These are phyloP conservation scores for Dinocampus coccinellae DNA, from an alignment of 2,888 invertebrate species.

Conservation along the genomic window DNA sequence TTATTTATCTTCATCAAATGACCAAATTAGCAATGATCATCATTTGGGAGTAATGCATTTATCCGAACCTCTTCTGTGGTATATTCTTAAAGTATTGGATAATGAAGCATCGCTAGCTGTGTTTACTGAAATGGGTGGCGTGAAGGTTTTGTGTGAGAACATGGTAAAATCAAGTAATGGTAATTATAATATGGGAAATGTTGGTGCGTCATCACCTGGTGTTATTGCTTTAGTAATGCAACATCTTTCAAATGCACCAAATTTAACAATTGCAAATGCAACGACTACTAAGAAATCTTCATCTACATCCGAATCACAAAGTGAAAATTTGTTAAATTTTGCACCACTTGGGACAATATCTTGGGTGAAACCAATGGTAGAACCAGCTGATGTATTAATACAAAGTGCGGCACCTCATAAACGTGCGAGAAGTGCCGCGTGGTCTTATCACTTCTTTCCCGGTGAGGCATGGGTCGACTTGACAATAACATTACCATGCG, in stretches of 20 bases:
- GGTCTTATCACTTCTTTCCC: constrained; percentile 96
- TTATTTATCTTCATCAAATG: constrained; percentile 70
- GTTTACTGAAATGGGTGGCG: constrained; percentile 82
- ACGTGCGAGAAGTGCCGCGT: constrained; percentile 90
- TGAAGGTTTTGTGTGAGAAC: constrained; percentile 83
- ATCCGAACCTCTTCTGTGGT: constrained; percentile 89
- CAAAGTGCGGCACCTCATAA: constrained; percentile 86
- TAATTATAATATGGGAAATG: constrained; percentile 69
- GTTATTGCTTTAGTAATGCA: constrained; percentile 74
- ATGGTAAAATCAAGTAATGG: constrained; percentile 73
- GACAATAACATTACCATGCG: constrained; percentile 88
- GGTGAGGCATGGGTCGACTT: constrained; percentile 91
- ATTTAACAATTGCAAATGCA: constrained; percentile 62
- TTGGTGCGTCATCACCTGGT: constrained; percentile 71
- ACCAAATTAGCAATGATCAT: constrained; percentile 54
- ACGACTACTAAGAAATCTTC: constrained; percentile 66
- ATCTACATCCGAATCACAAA: constrained; percentile 74
- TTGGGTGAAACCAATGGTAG: constrained; percentile 87
- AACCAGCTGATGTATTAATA: constrained; percentile 90
- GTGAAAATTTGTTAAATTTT: constrained; percentile 85
- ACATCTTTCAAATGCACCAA: constrained; percentile 72
- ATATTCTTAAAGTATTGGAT: constrained; percentile 84
- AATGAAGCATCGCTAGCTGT: constrained; percentile 80
- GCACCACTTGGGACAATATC: constrained; percentile 87
- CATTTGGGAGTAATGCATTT: constrained; percentile 73